Conservation (phyloP, 1,140 invertebrate species). For the Brachionus paranguensis region DNA sequence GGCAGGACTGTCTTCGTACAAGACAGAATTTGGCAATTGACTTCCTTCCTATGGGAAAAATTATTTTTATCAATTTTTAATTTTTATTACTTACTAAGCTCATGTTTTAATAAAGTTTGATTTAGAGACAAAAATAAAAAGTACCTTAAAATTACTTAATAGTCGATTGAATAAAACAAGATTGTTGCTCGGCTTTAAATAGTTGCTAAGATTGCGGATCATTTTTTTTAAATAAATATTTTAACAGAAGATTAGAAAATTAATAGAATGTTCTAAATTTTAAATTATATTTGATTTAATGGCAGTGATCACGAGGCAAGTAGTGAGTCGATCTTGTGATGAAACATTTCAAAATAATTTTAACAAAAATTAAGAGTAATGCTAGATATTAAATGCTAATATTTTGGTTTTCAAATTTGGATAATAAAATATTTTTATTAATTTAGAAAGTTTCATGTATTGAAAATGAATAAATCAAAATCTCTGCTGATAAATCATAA, state of each 20-base stretch:
- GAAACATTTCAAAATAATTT: background rate
- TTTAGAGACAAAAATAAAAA: constrained; percentile 41
- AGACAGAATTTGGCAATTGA: constrained; percentile 68
- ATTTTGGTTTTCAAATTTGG: background rate
- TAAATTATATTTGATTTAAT: background rate
- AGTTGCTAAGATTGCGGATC: background rate
- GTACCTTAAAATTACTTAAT: constrained; percentile 5
- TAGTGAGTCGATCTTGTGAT: background rate
- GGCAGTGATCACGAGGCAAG: background rate
- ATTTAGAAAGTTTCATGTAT: no score
- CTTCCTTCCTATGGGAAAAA: constrained; percentile 68
- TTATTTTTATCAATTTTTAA: background rate
- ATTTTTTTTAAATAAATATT: background rate
- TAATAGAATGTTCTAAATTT: background rate
- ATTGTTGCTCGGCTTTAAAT: background rate
- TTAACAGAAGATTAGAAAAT: background rate
- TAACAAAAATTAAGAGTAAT: background rate
- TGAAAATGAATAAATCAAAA: no score
- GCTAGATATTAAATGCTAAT: background rate
- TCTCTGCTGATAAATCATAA: no score
- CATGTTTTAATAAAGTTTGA: constrained; percentile 40
- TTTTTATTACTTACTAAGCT: background rate
- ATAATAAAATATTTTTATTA: no score
- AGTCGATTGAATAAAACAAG: background rate
- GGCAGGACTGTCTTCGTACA: constrained; percentile 75